Evolutionary conservation across 1,140 invertebrate species (phyloP).

Genomic region (Lepidurus couesii): DNA sequence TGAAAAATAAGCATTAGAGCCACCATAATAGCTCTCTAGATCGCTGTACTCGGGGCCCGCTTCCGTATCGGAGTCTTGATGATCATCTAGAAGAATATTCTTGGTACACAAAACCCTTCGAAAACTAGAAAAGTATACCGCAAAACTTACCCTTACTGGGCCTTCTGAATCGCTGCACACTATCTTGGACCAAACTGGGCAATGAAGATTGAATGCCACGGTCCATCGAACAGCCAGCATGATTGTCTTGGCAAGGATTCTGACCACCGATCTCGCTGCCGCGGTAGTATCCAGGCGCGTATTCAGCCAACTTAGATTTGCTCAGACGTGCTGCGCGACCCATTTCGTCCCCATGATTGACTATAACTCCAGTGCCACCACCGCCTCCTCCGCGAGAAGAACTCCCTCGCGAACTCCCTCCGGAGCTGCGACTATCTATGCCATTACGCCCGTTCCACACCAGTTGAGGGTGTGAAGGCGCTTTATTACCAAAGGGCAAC

Average conservation of each 20-base stretch:
- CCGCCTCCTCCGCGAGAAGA: not conserved
- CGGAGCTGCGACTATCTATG: conserved; percentile 10
- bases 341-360: not conserved
- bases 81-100: not conserved
- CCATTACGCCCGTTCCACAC: not conserved
- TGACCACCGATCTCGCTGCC: not conserved
- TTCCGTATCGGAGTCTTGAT: not conserved
- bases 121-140: not conserved
- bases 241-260: conserved; percentile 9
- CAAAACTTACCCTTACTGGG: not conserved
- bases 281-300: conserved; percentile 16
- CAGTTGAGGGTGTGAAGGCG: not conserved
- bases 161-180: conserved; percentile 6
- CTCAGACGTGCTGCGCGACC: conserved; percentile 2
- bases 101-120: not conserved
- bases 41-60: not conserved
- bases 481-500: not conserved
- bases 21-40: conserved; percentile 11
- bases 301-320: not conserved
- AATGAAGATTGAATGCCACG: conserved; percentile 19
- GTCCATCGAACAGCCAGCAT: not conserved
- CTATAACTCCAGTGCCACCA: not conserved
- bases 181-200: conserved; percentile 1
- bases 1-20: conserved; percentile 10
- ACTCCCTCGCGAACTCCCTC: not conserved